These are phyloP conservation scores for Oreochromis tanganicae DNA, from an alignment of 2,113 vertebrate genomes.

Conservation along the genomic window DNA sequence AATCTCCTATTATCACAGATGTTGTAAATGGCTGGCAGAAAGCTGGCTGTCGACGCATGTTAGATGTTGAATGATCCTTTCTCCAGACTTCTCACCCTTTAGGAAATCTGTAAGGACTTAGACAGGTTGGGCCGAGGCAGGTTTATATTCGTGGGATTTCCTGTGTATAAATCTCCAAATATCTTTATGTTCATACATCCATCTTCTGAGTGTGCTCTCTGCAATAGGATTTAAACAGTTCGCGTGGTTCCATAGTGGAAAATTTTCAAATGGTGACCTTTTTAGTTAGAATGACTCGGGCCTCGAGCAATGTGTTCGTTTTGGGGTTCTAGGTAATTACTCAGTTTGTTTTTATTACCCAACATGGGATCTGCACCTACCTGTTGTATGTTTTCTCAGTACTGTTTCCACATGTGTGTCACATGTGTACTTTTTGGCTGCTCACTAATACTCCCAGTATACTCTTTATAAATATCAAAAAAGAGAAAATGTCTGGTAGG, in stretches of 20 bases:
- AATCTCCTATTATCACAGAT: neutral
- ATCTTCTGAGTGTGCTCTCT: neutral
- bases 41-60: neutral
- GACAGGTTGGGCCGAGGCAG: neutral
- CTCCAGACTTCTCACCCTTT: neutral
- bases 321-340: neutral
- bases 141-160: neutral
- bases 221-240: neutral
- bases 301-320: neutral
- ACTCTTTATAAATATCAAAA: neutral
- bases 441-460: neutral
- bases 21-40: neutral
- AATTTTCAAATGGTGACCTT: neutral
- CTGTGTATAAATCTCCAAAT: neutral
- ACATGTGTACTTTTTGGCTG: neutral
- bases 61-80: neutral
- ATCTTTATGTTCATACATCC: neutral
- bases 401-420: neutral
- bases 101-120: neutral
- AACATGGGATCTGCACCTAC: neutral
- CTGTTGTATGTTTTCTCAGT: slow-evolving; percentile 7
- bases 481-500: neutral
- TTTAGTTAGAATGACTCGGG: neutral
- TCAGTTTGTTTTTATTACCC: neutral
- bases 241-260: neutral